Evolutionary conservation across 2,888 invertebrate genomes (phyloP).

Genomic region (Agonopterix heracliana): DNA sequence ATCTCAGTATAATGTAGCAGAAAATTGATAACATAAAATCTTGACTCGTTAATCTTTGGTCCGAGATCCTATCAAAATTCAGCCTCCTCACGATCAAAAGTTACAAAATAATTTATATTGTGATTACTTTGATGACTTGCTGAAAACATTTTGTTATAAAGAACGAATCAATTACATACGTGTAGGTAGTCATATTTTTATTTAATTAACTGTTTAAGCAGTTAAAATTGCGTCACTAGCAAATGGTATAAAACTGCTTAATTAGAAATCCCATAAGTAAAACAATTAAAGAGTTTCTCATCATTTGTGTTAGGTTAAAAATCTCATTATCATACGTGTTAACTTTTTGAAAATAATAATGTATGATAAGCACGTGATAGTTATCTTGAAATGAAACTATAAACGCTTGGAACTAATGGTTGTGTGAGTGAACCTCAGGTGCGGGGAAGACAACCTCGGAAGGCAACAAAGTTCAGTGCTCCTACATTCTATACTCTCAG

Average conservation of each 20-base stretch:
- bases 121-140: constrained; percentile 48
- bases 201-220: no score
- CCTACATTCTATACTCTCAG: constrained; percentile 41
- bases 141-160: constrained; percentile 16
- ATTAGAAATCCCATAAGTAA: no score
- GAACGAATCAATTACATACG: background rate
- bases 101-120: constrained; percentile 36
- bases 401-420: constrained; percentile 60
- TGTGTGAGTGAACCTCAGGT: constrained; percentile 67
- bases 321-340: constrained; percentile 14
- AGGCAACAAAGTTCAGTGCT: constrained; percentile 70
- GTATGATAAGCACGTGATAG: constrained; percentile 49
- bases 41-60: no score
- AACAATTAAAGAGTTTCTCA: no score
- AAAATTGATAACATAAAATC: constrained; percentile 15
- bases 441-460: constrained; percentile 51
- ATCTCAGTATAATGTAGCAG: constrained; percentile 9
- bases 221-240: no score
- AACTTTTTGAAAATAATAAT: constrained; percentile 20
- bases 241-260: no score
- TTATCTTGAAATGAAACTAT: constrained; percentile 46
- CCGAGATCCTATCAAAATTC: constrained; percentile 2
- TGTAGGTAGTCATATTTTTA: background rate
- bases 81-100: constrained; percentile 32
- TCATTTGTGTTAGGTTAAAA: constrained; percentile 15